phyloP scores from a whole-genome alignment of 1,140 invertebrate species.

The Calliphora vicina region DNA sequence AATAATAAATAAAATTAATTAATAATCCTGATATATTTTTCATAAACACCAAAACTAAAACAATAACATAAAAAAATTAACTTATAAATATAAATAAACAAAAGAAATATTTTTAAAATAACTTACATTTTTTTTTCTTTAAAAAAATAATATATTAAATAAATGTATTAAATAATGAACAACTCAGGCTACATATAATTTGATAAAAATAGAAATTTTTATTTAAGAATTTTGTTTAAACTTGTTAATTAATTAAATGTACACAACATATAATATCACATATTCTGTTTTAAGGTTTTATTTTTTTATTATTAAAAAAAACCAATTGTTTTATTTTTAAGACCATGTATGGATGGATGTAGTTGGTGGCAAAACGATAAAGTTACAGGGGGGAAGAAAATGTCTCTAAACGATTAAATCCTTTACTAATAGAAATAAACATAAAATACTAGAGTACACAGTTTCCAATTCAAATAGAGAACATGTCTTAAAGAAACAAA shows the following conservation, averaged over 20 bases:
- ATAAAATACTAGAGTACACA: neutral
- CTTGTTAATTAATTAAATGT: neutral
- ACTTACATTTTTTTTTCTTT: neutral
- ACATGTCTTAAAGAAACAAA: neutral
- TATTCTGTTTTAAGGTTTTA: neutral
- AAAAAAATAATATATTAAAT: neutral
- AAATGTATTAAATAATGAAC: neutral
- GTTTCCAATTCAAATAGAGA: neutral
- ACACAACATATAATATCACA: neutral
- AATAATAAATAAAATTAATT: neutral
- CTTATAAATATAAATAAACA: neutral
- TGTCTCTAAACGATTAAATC: neutral
- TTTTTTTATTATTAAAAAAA: neutral
- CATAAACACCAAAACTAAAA: neutral
- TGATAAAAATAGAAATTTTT: neutral
- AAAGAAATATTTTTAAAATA: neutral
- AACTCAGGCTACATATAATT: neutral
- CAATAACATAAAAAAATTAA: neutral
- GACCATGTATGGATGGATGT: conserved; percentile 6
- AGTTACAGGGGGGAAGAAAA: neutral
- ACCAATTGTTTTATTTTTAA: neutral
- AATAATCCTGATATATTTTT: neutral
- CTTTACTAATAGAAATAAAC: no score
- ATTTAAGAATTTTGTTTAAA: neutral
- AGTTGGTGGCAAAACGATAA: conserved; percentile 7